These are phyloP conservation scores for Amphipyra berbera DNA, from an alignment of 2,888 invertebrate species.

Conservation along the genomic window DNA sequence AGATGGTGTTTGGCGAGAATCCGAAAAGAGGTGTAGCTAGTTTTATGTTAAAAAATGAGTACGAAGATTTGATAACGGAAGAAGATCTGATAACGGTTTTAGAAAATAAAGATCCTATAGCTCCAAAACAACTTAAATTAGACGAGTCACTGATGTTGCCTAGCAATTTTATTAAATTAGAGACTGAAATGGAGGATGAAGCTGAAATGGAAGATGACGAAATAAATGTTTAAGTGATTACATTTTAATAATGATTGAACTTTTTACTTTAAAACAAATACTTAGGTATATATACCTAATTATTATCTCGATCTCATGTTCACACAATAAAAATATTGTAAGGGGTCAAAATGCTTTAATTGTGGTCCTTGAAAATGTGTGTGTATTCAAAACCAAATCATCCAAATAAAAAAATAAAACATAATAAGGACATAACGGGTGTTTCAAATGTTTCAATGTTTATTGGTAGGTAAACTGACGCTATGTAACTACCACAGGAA, in stretches of 20 bases:
- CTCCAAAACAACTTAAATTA: constrained; percentile 60
- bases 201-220: constrained; percentile 36
- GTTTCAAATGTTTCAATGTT: too few species aligned
- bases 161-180: constrained; percentile 68
- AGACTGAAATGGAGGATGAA: constrained; percentile 50
- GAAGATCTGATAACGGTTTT: constrained; percentile 65
- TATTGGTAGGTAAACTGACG: too few species aligned
- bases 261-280: too few species aligned
- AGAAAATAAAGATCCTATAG: constrained; percentile 57
- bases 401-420: too few species aligned
- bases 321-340: background rate
- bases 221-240: constrained; percentile 1
- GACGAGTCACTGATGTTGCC: constrained; percentile 69
- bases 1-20: constrained; percentile 68
- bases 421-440: too few species aligned
- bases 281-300: too few species aligned
- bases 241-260: background rate
- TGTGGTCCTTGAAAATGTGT: background rate
- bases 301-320: constrained; percentile 6
- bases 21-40: constrained; percentile 67
- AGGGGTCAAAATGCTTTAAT: constrained; percentile 8
- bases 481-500: too few species aligned
- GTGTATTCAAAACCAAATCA: too few species aligned
- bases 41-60: constrained; percentile 59
- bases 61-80: constrained; percentile 67